phyloP scores from a whole-genome alignment of 2,113 vertebrate genomes.

The Pheucticus melanocephalus region DNA sequence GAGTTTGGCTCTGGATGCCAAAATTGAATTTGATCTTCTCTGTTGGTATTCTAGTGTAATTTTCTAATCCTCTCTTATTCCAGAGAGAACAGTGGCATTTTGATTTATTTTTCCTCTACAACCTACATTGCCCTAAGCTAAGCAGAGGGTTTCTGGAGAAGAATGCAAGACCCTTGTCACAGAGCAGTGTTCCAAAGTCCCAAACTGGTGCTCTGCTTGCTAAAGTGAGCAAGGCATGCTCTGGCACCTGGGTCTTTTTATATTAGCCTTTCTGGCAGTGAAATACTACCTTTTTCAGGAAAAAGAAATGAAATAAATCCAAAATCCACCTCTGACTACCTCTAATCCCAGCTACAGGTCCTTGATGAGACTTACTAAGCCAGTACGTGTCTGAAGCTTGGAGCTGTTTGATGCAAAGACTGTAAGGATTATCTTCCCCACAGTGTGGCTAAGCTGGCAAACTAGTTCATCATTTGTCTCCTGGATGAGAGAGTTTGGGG shows the following conservation, averaged over 20 bases:
- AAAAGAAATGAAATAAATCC: not conserved
- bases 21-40: constrained; percentile 7
- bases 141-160: not conserved
- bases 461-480: not conserved
- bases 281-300: not conserved
- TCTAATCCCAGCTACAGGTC: not conserved
- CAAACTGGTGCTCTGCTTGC: not conserved
- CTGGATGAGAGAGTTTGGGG: not conserved
- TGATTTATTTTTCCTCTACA: not conserved
- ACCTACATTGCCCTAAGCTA: not conserved
- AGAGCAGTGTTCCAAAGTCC: not conserved
- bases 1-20: not conserved
- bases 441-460: not conserved
- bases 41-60: not conserved
- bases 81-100: not conserved
- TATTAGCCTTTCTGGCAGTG: not conserved
- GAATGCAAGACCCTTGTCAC: not conserved
- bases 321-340: not conserved
- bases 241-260: not conserved
- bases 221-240: not conserved
- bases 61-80: not conserved
- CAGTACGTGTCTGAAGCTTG: not conserved
- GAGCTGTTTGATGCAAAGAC: not conserved
- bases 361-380: not conserved
- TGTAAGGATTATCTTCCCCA: not conserved